These are phyloP conservation scores for Danio jaintianensis DNA, from an alignment of 2,797 vertebrate species.

Conservation along the genomic window DNA sequence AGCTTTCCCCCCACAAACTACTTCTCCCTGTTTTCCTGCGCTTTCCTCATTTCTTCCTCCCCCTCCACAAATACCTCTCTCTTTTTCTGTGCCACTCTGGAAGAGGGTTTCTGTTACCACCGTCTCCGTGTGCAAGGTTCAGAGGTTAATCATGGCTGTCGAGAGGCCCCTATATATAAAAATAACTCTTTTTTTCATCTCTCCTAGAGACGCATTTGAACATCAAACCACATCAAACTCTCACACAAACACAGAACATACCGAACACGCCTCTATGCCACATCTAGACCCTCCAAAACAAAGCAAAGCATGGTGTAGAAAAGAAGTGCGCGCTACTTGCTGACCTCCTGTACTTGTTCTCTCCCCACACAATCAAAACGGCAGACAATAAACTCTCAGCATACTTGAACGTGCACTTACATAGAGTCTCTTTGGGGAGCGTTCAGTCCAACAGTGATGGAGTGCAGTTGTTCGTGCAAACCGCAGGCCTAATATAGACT, in stretches of 20 bases:
- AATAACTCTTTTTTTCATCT: slow-evolving; percentile 52
- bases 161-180: slow-evolving; percentile 55
- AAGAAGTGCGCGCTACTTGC: not conserved
- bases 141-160: slow-evolving; percentile 47
- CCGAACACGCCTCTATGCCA: slow-evolving; percentile 12
- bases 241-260: slow-evolving; percentile 15
- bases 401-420: not conserved
- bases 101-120: slow-evolving; percentile 64
- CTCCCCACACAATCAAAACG: slow-evolving; percentile 21
- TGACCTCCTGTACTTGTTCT: slow-evolving; percentile 42
- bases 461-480: slow-evolving; percentile 18
- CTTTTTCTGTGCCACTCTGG: slow-evolving; percentile 51
- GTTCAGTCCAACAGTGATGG: slow-evolving; percentile 1
- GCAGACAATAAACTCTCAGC: slow-evolving; percentile 40
- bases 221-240: slow-evolving; percentile 13
- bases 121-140: slow-evolving; percentile 58
- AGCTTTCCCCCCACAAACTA: slow-evolving; percentile 40
- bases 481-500: slow-evolving; percentile 23
- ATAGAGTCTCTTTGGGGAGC: not conserved
- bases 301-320: not conserved
- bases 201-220: slow-evolving; percentile 9
- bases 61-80: slow-evolving; percentile 23
- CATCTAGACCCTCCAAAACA: slow-evolving; percentile 36
- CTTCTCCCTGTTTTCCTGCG: slow-evolving; percentile 19
- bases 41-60: slow-evolving; percentile 25